phyloP scores from a whole-genome alignment of 64 coral and sea anemone genomes.

The Acropora tenuis region DNA sequence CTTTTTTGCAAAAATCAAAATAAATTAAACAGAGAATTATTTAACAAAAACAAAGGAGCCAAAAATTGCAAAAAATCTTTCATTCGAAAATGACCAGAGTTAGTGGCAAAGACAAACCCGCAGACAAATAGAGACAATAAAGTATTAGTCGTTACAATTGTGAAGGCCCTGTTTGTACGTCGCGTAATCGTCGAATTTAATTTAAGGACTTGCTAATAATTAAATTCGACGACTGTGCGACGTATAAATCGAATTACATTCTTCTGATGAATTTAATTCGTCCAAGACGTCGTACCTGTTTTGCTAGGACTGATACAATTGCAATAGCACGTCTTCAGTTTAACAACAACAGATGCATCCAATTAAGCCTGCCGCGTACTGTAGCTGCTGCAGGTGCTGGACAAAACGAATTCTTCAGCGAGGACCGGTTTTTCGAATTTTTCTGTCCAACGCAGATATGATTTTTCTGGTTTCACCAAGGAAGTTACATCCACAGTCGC shows the following conservation, averaged over 20 bases:
- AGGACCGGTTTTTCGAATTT: neutral
- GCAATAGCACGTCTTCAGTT: constrained; percentile 20
- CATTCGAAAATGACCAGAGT: too few relatives aligned
- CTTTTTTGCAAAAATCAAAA: too few relatives aligned
- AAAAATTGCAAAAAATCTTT: too few relatives aligned
- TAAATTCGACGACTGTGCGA: constrained; percentile 65
- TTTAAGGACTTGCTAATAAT: neutral
- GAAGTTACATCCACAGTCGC: neutral
- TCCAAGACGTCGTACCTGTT: constrained; percentile 61
- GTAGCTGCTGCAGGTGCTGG: too few relatives aligned
- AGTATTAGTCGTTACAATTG: too few relatives aligned
- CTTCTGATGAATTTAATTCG: constrained; percentile 65
- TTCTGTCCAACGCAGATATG: neutral
- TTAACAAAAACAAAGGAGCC: too few relatives aligned
- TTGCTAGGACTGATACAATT: constrained; percentile 20
- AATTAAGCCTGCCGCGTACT: constrained; percentile 45
- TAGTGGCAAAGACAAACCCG: too few relatives aligned
- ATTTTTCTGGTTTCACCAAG: neutral
- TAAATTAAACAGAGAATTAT: too few relatives aligned
- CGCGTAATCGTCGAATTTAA: constrained; percentile 59
- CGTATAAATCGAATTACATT: constrained; percentile 68
- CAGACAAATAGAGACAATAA: too few relatives aligned
- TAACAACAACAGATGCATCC: constrained; percentile 24
- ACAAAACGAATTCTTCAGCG: neutral
- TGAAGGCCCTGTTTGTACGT: constrained; percentile 55